These are phyloP conservation scores for Montipora capitata DNA, from an alignment of 92 coral and sea anemone species.

Conservation along the genomic window DNA sequence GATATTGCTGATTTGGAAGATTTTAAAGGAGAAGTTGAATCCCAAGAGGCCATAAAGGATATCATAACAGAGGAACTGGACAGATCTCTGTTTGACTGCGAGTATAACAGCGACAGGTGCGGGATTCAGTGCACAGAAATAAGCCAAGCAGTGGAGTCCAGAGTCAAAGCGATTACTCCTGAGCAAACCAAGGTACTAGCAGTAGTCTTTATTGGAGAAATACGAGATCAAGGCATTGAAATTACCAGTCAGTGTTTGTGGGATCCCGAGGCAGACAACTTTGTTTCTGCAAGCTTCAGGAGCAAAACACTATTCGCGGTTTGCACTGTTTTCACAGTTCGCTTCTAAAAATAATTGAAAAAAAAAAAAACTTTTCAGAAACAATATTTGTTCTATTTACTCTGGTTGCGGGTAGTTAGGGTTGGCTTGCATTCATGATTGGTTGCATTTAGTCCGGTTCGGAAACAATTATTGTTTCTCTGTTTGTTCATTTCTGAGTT, in stretches of 20 bases:
- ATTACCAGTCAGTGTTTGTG: constrained; percentile 96
- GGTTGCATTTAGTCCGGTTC: too few relatives aligned
- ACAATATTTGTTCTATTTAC: too few relatives aligned
- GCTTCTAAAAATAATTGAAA: constrained; percentile 5
- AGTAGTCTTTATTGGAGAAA: constrained; percentile 95
- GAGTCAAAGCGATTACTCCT: constrained; percentile 75
- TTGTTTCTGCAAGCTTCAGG: constrained; percentile 91
- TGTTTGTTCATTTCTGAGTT: too few relatives aligned
- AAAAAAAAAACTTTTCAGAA: too few relatives aligned
- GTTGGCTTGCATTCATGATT: too few relatives aligned
- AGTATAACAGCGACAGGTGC: constrained; percentile 79
- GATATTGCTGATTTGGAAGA: constrained; percentile 80
- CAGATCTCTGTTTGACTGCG: constrained; percentile 68
- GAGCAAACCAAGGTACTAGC: constrained; percentile 84
- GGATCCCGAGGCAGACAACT: constrained; percentile 91
- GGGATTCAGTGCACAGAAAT: constrained; percentile 83
- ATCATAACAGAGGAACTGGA: constrained; percentile 88
- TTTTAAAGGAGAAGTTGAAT: constrained; percentile 72
- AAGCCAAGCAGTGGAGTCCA: constrained; percentile 85
- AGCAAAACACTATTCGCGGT: constrained; percentile 91
- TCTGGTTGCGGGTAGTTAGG: background rate
- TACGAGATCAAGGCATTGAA: constrained; percentile 97
- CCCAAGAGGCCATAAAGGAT: constrained; percentile 77
- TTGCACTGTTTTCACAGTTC: constrained; percentile 91
- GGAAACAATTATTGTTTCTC: too few relatives aligned